Base-by-base conservation (phyloP, 2,113 vertebrate species). In the Coptodon rendalli region DNA sequence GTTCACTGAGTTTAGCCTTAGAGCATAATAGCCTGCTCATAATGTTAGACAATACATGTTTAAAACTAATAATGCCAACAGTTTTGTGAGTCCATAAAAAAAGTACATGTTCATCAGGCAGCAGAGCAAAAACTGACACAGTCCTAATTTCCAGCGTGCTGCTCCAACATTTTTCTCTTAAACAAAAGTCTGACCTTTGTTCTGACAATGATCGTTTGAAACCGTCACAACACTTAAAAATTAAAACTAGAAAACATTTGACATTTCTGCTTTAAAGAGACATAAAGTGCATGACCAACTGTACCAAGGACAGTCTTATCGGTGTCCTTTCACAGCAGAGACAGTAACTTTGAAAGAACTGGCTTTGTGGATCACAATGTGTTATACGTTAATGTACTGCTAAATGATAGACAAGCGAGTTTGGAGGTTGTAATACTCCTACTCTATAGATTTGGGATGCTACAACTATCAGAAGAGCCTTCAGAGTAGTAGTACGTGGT, bases 251-350 rank as follows among this genome's bases (percentile, higher is more conserved):
- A 68, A 59, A 48, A 52, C 12, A 63, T 8, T n/a, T 61, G 52
- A 27, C 52, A 78, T 50, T 78, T 78, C 43, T 78, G 45, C 59
- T 83, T 31, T 34, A 45, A 50, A 78, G 82, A 36, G 66, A 92
- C 80, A 82, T 94, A 94, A 95, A 93, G 94, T 95, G 94, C 91
- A 87, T 83, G 83, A 88, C 56, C 80, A 85, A 48, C 85, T 84
- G 56, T 87, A 80, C 56, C 83, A 59, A 87, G 80, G 86, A 78
- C 82, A 86, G 81, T 85, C 71, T 76, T 34, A 38, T 68, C 85
- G 9, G 76, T 82, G 31, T 89, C 38, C 27, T 85, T 90, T 91
- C 52, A 86, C 45, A 86, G 22, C 19, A 24, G 61, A 66, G n/a
- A 79, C 54, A 53, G 59, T 79, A 80, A 40, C 59, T 76, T 9